Conservation (phyloP, 2,797 vertebrate species). For the Enteromius afrohamiltoni region DNA sequence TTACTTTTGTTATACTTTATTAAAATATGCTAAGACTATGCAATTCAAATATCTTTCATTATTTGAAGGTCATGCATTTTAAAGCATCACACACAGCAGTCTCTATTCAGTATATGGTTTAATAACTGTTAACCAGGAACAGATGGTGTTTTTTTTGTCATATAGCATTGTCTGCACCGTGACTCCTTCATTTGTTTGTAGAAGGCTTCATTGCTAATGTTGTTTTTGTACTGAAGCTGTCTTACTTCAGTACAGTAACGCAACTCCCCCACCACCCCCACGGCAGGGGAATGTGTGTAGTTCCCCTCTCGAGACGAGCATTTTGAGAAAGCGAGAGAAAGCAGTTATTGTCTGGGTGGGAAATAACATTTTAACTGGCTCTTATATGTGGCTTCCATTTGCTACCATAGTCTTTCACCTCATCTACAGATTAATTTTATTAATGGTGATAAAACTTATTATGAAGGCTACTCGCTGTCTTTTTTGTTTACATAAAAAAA, state of each 20-base stretch:
- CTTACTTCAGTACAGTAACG: conserved; percentile 6
- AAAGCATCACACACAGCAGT: neutral
- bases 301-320: neutral
- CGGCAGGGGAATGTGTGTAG: neutral
- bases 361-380: conserved; percentile 1
- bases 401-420: neutral
- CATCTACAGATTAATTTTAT: neutral
- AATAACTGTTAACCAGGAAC: neutral
- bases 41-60: neutral
- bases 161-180: neutral
- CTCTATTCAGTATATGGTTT: neutral
- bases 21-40: neutral
- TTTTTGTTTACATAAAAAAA: no score
- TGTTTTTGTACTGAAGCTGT: neutral
- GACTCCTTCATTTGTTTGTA: neutral
- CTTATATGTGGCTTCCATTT: neutral
- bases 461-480: neutral
- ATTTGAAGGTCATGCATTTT: no score
- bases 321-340: neutral
- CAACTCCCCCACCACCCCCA: conserved; percentile 4
- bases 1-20: neutral
- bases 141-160: neutral
- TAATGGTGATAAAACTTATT: neutral
- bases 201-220: neutral
- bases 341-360: neutral